phyloP scores from a whole-genome alignment of 2,113 vertebrate genomes.

The Bungarus multicinctus region DNA sequence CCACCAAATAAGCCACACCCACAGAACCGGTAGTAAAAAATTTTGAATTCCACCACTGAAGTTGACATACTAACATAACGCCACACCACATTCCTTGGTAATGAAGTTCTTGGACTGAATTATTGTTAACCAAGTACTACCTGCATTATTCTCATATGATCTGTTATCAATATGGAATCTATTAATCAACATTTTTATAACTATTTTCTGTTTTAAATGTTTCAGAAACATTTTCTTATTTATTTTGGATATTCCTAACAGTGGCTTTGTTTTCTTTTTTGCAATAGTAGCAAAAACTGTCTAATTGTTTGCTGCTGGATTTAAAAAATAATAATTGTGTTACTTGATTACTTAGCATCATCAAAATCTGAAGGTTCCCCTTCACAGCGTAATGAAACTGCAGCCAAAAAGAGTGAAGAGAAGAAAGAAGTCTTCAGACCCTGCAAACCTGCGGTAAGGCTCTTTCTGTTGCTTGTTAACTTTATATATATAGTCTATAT shows the following conservation, averaged over 20 bases:
- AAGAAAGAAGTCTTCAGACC: constrained; percentile 87
- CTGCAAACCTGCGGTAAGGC: constrained; percentile 86
- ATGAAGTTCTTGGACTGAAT: neutral
- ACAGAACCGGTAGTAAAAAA: too few species aligned
- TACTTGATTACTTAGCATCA: constrained; percentile 74
- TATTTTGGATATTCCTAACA: neutral
- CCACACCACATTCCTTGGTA: neutral
- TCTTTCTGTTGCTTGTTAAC: neutral
- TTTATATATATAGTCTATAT: neutral
- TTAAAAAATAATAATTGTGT: neutral
- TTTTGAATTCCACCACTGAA: too few species aligned
- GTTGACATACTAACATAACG: neutral
- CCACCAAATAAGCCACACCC: too few species aligned
- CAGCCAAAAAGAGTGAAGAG: constrained; percentile 87
- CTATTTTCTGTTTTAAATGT: neutral
- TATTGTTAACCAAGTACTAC: neutral
- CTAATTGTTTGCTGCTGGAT: neutral
- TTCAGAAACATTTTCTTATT: neutral
- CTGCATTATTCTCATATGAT: neutral
- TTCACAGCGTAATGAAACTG: constrained; percentile 85
- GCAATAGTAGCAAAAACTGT: neutral
- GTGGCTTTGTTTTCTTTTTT: neutral
- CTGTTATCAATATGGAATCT: neutral
- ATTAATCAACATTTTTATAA: neutral
- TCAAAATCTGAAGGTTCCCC: constrained; percentile 94